phyloP scores from a whole-genome alignment of 2,888 invertebrate genomes.

The Rhingia rostrata region DNA sequence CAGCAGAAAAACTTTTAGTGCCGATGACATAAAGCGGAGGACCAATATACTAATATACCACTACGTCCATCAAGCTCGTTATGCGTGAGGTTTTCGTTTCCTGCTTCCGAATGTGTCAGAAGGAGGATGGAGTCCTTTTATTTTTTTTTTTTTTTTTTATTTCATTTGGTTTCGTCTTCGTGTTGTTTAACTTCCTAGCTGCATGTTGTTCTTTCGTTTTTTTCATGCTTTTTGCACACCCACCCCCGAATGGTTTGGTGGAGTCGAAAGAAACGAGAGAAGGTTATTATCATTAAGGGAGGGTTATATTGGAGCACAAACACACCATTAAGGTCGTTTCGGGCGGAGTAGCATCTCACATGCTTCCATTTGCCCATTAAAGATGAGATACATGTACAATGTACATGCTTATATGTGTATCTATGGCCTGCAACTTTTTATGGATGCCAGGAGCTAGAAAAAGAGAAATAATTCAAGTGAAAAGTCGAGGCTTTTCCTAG shows the following conservation, averaged over 20 bases:
- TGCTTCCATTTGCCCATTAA: constrained; percentile 46
- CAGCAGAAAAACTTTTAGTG: constrained; percentile 31
- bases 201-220: constrained; percentile 26
- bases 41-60: not conserved
- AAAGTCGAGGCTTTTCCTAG: constrained; percentile 21
- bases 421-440: constrained; percentile 32
- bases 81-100: constrained; percentile 59
- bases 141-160: not conserved
- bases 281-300: constrained; percentile 63
- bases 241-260: not conserved
- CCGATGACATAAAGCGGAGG: constrained; percentile 43
- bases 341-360: constrained; percentile 49
- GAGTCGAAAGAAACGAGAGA: constrained; percentile 1
- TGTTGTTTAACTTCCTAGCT: constrained; percentile 31
- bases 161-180: constrained; percentile 11
- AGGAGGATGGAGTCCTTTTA: constrained; percentile 1
- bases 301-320: constrained; percentile 61
- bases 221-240: constrained; percentile 18
- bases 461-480: not conserved
- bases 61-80: constrained; percentile 50
- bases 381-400: constrained; percentile 31
- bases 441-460: constrained; percentile 9
- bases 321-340: constrained; percentile 69
- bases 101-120: constrained; percentile 34
- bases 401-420: not conserved